phyloP scores from a whole-genome alignment of 2,888 invertebrate genomes.

The Aphidius colemani region DNA sequence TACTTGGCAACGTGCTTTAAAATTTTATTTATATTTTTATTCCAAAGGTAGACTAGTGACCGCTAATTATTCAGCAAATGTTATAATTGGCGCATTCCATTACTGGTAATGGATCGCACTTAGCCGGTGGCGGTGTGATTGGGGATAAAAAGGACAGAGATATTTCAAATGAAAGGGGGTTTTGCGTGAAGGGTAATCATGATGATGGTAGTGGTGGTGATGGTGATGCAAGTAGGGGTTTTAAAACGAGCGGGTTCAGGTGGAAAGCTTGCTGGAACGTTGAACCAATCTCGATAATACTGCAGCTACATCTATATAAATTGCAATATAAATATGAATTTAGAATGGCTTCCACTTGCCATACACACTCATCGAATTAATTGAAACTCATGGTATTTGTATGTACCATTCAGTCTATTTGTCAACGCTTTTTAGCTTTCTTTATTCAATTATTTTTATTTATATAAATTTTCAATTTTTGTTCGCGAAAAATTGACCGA shows the following conservation, averaged over 20 bases:
- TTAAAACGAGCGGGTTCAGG: constrained; percentile 41
- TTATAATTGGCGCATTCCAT: constrained; percentile 60
- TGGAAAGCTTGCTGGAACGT: constrained; percentile 32
- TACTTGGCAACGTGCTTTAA: too few relatives aligned
- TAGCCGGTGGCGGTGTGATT: constrained; percentile 57
- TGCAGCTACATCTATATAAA: constrained; percentile 14
- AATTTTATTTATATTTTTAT: too few relatives aligned
- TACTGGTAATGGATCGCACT: constrained; percentile 60
- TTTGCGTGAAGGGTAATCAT: constrained; percentile 18
- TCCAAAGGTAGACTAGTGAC: constrained; percentile 21
- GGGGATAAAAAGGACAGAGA: constrained; percentile 42
- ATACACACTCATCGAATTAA: constrained; percentile 17
- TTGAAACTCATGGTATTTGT: constrained; percentile 14
- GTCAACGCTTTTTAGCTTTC: not conserved
- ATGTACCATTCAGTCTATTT: not conserved
- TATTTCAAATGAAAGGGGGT: constrained; percentile 25
- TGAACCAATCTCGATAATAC: constrained; percentile 55
- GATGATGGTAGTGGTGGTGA: constrained; percentile 21
- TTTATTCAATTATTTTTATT: not conserved
- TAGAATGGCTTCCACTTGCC: constrained; percentile 33
- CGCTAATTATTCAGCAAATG: constrained; percentile 59
- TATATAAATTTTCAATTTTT: not conserved
- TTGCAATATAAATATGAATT: not conserved
- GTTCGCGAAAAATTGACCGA: too few relatives aligned
- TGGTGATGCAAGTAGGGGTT: constrained; percentile 21